A percentile compares a stretch with the other conserved stretches of the same genome.
Conservation (phyloP, 2,113 vertebrate species). For the Pleuronectes platessa region DNA sequence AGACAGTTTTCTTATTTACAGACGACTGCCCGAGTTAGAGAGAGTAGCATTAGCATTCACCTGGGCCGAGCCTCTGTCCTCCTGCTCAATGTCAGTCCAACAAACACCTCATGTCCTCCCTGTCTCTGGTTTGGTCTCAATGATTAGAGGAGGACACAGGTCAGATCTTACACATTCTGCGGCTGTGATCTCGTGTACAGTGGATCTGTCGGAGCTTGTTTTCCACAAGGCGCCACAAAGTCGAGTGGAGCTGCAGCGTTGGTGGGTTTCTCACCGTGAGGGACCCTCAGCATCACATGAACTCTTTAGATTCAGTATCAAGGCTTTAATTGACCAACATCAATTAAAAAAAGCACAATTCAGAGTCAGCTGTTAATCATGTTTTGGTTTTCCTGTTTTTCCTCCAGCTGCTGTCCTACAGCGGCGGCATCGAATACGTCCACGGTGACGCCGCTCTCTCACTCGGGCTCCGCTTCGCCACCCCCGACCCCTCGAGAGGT, state of each 20-base stretch:
- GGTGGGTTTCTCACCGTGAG: too few relatives aligned
- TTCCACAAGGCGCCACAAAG: neutral
- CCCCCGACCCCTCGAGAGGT: constrained; percentile 83
- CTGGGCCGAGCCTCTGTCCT: neutral
- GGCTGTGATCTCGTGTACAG: neutral
- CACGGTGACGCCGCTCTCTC: constrained; percentile 74
- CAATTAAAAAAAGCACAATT: too few relatives aligned
- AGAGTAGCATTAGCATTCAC: neutral
- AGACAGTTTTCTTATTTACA: too few relatives aligned
- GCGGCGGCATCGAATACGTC: constrained; percentile 80
- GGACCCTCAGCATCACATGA: too few relatives aligned
- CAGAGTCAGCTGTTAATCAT: too few relatives aligned
- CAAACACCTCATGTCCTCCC: neutral
- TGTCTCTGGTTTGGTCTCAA: neutral
- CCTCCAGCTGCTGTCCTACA: constrained; percentile 85
- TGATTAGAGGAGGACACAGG: neutral
- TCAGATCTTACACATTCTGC: neutral
- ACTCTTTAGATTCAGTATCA: too few relatives aligned
- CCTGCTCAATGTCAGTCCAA: neutral
- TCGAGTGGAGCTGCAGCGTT: neutral
- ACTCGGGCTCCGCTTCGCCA: constrained; percentile 83
- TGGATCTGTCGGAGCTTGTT: neutral
- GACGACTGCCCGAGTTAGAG: neutral
- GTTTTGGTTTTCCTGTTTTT: neutral
- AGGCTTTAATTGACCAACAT: too few relatives aligned